These are phyloP conservation scores for Caenorhabditis imperialis DNA, from an alignment of 2,888 invertebrate species.

Conservation along the genomic window DNA sequence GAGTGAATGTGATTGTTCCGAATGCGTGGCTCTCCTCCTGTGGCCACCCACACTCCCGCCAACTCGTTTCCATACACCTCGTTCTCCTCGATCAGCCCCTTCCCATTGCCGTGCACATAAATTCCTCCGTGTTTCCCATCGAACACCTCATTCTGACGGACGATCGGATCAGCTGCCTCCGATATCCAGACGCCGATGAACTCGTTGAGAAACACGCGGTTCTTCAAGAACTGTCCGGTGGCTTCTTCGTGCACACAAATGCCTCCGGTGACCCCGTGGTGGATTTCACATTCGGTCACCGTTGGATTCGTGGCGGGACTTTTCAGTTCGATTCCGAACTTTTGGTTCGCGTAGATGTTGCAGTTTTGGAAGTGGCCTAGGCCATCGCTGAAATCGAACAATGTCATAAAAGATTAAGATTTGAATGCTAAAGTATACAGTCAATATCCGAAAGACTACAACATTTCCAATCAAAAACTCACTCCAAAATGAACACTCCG, in stretches of 20 bases:
- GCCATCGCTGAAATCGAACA: constrained; percentile 56
- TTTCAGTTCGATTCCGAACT: constrained; percentile 98
- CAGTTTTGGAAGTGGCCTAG: constrained; percentile 97
- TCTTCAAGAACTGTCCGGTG: constrained; percentile 97
- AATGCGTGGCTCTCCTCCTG: constrained; percentile 87
- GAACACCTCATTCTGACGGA: constrained; percentile 98
- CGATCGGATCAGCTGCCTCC: constrained; percentile 88
- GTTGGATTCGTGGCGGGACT: constrained; percentile 95
- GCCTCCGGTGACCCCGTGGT: constrained; percentile 87
- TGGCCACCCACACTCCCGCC: constrained; percentile 86
- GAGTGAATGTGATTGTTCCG: constrained; percentile 97
- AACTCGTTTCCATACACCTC: constrained; percentile 95
- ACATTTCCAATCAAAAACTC: constrained; percentile 47
- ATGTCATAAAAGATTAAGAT: background rate
- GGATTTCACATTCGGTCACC: constrained; percentile 97
- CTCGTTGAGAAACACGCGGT: constrained; percentile 98
- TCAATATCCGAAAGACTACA: background rate
- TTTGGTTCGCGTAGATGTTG: constrained; percentile 98
- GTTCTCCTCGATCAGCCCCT: constrained; percentile 97
- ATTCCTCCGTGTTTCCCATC: constrained; percentile 99
- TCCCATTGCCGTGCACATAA: constrained; percentile 98
- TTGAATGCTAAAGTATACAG: background rate
- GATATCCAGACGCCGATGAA: constrained; percentile 99
- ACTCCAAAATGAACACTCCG: constrained; percentile 78
- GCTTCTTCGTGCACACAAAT: constrained; percentile 97